Evolutionary conservation across 2,888 invertebrate species (phyloP).

Genomic region (Rhingia rostrata): DNA sequence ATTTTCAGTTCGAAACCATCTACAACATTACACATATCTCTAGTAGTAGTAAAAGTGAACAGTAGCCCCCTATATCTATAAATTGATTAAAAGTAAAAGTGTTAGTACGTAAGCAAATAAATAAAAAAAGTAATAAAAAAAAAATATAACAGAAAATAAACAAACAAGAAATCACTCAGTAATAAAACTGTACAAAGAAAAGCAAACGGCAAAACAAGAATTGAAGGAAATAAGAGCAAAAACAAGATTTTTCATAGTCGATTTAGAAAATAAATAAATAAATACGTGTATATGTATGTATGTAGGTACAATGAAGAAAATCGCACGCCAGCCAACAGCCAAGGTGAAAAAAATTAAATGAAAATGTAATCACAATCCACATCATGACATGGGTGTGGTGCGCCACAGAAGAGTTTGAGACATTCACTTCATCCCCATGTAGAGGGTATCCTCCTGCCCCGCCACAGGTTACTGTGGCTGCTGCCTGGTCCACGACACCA

Average conservation of each 20-base stretch:
- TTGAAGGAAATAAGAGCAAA: conserved; percentile 74
- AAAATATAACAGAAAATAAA: conserved; percentile 61
- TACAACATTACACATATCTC: conserved; percentile 33
- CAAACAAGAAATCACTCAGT: conserved; percentile 71
- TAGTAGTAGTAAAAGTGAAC: conserved; percentile 74
- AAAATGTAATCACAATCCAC: conserved; percentile 75
- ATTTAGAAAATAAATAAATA: conserved; percentile 74
- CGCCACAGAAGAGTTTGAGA: conserved; percentile 72
- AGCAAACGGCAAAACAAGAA: conserved; percentile 70
- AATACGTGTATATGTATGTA: conserved; percentile 36
- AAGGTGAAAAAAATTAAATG: conserved; percentile 75
- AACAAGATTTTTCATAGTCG: conserved; percentile 74
- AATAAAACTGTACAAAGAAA: conserved; percentile 71
- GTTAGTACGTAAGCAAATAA: conserved; percentile 74
- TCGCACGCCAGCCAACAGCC: conserved; percentile 75
- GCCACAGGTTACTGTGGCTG: conserved; percentile 15
- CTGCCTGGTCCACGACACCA: conserved; percentile 24
- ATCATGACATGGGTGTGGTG: conserved; percentile 75
- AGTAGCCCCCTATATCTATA: conserved; percentile 68
- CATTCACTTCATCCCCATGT: conserved; percentile 74
- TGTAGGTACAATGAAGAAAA: conserved; percentile 68
- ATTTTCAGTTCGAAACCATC: conserved; percentile 64
- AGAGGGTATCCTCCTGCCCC: conserved; percentile 31
- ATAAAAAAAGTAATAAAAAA: conserved; percentile 39
- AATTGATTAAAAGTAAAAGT: conserved; percentile 75